Evolutionary conservation across 2,113 vertebrate species (phyloP).

Genomic region (Xiphophorus hellerii): DNA sequence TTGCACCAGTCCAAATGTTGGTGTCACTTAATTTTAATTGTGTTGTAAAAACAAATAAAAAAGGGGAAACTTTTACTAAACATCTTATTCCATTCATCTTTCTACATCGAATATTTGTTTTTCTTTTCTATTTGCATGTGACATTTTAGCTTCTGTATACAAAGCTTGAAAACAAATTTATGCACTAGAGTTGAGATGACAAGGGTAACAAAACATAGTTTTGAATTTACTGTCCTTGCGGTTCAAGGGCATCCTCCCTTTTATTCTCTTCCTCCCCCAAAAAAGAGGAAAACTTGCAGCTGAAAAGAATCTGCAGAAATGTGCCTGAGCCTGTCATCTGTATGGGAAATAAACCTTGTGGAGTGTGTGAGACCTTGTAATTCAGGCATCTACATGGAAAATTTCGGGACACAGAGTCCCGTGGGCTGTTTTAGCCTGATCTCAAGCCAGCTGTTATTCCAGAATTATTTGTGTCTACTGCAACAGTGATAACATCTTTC

Average conservation of each 20-base stretch:
- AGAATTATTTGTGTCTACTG: constrained; percentile 43
- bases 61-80: neutral
- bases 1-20: neutral
- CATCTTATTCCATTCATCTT: neutral
- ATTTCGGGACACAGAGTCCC: constrained; percentile 37
- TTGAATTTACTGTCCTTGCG: constrained; percentile 42
- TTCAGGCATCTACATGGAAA: constrained; percentile 17
- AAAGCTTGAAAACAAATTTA: neutral
- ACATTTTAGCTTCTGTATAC: neutral
- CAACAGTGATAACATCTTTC: constrained; percentile 59
- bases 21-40: neutral
- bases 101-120: neutral
- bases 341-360: constrained; percentile 40
- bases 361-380: constrained; percentile 15
- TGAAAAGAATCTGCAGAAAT: constrained; percentile 10
- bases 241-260: constrained; percentile 25
- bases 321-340: constrained; percentile 47
- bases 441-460: constrained; percentile 53
- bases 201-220: constrained; percentile 23
- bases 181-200: constrained; percentile 6
- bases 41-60: neutral
- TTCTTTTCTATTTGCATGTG: neutral
- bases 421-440: constrained; percentile 37
- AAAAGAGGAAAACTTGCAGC: constrained; percentile 6
- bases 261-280: constrained; percentile 28